phyloP scores from a whole-genome alignment of 2,113 vertebrate genomes.

The Odontophorus gujanensis region DNA sequence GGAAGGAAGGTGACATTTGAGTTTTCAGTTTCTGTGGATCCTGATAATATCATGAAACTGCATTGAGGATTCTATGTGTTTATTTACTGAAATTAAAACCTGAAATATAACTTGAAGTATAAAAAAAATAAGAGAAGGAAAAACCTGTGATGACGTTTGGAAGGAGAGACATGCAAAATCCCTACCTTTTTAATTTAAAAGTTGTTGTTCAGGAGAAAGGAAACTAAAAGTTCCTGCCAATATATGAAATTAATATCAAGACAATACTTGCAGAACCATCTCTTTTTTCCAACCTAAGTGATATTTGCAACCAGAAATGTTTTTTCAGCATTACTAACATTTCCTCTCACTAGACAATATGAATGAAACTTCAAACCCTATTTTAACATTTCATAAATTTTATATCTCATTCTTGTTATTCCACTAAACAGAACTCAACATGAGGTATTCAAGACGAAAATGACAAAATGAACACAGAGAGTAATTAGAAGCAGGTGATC shows the following conservation, averaged over 20 bases:
- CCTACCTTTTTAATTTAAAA: not conserved
- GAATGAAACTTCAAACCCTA: accelerated
- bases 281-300: not conserved
- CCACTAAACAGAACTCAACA: not conserved
- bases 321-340: not conserved
- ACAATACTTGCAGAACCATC: not conserved
- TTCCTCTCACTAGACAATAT: not conserved
- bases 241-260: not conserved
- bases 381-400: not conserved
- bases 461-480: not conserved
- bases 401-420: not conserved
- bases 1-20: not conserved
- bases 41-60: not conserved
- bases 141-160: not conserved
- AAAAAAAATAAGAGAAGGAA: not conserved
- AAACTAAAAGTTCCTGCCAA: not conserved
- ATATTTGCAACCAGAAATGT: not conserved
- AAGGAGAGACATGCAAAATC: not conserved
- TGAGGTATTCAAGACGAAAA: not conserved
- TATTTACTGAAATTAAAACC: not conserved
- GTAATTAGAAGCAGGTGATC: not conserved
- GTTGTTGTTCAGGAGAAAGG: not conserved
- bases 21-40: not conserved
- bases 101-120: not conserved
- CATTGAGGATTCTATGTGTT: not conserved